Evolutionary conservation across 92 coral and sea anemone species (phyloP), one percentile per base, ranked within the genome.

Genomic region (Porites divaricata): DNA sequence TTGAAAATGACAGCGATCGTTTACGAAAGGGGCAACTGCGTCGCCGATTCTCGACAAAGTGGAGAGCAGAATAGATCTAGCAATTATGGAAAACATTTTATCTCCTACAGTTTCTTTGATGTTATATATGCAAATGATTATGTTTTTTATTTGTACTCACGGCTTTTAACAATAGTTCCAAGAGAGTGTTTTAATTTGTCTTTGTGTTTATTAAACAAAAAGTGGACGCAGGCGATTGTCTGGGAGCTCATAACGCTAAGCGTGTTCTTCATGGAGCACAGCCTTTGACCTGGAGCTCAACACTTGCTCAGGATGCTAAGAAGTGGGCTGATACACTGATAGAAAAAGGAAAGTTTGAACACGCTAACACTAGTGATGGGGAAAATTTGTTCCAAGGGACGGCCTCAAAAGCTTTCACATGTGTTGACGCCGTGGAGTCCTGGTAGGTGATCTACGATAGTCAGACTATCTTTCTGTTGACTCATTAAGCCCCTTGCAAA

Each of bases 161-260:
- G 59, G 59, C 16, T 54, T 54, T 2, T 11, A 54, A 54, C 12
- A 11, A 54, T 54, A 2, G 59, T 54, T 11, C 16, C 59, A 54
- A 11, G 59, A 8, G 10, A 54, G 59, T 54, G 12, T 15, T 2
- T 54, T 11, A 11, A 9, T 54, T 54, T 54, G 12, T 54, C 16
- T 11, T 11, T 11, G 12, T 15, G 2, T 8, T 54, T 15, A 11
- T 11, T 54, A 15, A 54, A 11, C 16, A 54, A 11, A 54, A 54
- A 91, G 93, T 86, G 58, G 76, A 89, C 58, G 56, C 41, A 53
- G 22, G 9, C 21, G 74, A 61, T 45, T 90, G 93, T 73, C 81
- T 90, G 81, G 75, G 45, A 63, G 91, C 93, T 63, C 93, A 90
- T 70, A 90, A 90, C 54, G 70, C 63, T 20, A 90, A 90, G 86